phyloP scores from a whole-genome alignment of 2,888 invertebrate genomes.

The Drosophila mettleri region DNA sequence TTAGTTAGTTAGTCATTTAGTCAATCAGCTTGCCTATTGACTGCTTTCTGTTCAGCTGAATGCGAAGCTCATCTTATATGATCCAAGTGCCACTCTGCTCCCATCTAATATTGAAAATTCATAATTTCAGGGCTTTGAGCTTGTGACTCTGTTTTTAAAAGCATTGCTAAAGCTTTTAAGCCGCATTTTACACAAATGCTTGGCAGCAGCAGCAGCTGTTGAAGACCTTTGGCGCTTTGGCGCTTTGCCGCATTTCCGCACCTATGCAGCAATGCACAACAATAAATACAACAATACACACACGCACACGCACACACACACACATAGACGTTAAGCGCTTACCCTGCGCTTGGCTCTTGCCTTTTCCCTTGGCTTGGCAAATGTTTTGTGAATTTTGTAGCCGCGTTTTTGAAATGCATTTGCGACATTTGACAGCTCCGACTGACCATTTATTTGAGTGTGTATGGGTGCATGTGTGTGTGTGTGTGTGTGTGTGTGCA shows the following conservation, averaged over 20 bases:
- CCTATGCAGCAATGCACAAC: conserved; percentile 25
- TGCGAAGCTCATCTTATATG: no score
- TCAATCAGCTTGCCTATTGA: no score
- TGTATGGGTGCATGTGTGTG: conserved; percentile 28
- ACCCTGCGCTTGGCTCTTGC: background rate
- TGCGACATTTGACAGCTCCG: conserved; percentile 74
- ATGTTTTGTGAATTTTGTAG: conserved; percentile 70
- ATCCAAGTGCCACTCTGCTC: no score
- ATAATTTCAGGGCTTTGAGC: background rate
- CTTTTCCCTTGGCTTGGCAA: conserved; percentile 26
- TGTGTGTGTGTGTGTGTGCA: conserved; percentile 25
- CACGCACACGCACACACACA: background rate
- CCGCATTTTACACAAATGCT: conserved; percentile 2
- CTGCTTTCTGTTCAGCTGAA: no score
- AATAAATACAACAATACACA: conserved; percentile 11
- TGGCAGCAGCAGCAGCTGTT: conserved; percentile 2
- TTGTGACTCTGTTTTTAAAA: background rate
- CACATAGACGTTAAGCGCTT: conserved; percentile 2
- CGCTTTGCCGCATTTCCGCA: conserved; percentile 23
- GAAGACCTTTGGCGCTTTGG: conserved; percentile 17
- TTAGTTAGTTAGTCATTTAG: no score
- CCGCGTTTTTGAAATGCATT: conserved; percentile 74
- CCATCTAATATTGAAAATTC: background rate
- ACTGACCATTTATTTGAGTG: conserved; percentile 60
- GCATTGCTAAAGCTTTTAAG: conserved; percentile 1